phyloP scores from a whole-genome alignment of 2,113 vertebrate genomes.

The Hemiprocne comata region DNA sequence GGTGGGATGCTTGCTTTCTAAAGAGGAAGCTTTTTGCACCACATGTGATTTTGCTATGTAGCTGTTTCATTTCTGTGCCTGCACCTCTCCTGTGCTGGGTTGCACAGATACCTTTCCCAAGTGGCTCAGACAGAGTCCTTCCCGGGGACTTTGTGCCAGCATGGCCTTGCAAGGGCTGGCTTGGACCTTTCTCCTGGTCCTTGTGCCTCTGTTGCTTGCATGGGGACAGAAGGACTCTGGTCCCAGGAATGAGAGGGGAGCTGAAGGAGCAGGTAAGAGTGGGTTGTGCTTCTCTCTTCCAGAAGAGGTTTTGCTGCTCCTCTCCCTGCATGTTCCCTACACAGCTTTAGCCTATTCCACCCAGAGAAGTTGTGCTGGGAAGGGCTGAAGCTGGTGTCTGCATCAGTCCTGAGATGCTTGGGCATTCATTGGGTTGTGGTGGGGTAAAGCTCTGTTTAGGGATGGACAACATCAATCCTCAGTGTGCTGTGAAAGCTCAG shows the following conservation, averaged over 20 bases:
- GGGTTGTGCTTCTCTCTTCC: background rate
- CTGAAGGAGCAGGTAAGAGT: background rate
- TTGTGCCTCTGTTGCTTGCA: background rate
- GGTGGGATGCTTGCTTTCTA: background rate
- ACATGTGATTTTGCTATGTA: background rate
- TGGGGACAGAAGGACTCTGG: fast-evolving
- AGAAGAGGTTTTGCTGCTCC: background rate
- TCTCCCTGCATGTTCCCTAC: fast-evolving
- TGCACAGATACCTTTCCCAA: background rate
- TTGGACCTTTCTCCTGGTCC: background rate
- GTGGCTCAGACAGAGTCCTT: fast-evolving
- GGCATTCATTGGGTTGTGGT: too few relatives aligned
- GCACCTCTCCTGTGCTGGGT: fast-evolving
- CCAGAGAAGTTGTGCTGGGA: background rate
- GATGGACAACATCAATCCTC: background rate
- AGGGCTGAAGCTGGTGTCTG: background rate
- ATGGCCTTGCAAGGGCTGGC: background rate
- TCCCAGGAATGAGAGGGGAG: background rate
- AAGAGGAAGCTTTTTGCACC: conserved; percentile 28
- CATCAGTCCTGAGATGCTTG: background rate
- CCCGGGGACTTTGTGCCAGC: fast-evolving
- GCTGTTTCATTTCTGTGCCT: background rate
- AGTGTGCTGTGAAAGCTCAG: fast-evolving
- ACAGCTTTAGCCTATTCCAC: fast-evolving
- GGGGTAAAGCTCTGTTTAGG: background rate